A percentile compares a stretch with the other conserved stretches of the same genome.
These are phyloP conservation scores for Bubo blakistoni DNA, from an alignment of 2,113 vertebrate genomes.

Conservation along the genomic window DNA sequence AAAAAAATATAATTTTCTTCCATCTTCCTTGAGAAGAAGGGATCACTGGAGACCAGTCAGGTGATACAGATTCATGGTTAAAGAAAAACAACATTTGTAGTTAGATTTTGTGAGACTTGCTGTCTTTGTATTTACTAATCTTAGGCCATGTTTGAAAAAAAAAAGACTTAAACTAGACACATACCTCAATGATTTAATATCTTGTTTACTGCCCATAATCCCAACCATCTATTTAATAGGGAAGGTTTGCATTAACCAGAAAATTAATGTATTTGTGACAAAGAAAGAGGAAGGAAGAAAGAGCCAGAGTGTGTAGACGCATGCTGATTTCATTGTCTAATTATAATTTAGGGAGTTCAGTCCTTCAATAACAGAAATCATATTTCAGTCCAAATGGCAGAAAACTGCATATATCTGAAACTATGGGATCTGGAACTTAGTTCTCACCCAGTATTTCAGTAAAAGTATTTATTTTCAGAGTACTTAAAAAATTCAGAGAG, in stretches of 20 bases:
- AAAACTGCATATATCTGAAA: neutral
- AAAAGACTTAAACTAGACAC: neutral
- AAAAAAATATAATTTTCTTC: neutral
- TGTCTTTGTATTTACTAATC: neutral
- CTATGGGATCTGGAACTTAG: neutral
- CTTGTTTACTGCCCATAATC: neutral
- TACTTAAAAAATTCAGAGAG: neutral
- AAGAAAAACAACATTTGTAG: neutral
- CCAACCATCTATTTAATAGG: neutral
- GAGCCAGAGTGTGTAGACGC: neutral
- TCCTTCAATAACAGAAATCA: neutral
- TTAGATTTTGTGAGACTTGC: neutral
- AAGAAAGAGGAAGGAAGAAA: neutral
- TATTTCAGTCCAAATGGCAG: neutral
- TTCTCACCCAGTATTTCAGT: neutral
- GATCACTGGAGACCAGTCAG: neutral
- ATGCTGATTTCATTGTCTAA: neutral
- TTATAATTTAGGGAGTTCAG: neutral
- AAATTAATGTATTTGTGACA: neutral
- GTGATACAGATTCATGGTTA: neutral
- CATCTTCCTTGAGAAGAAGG: neutral
- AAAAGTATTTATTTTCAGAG: neutral
- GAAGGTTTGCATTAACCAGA: neutral
- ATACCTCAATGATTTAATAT: neutral
- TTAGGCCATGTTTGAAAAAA: neutral